Conservation (phyloP, 2,888 invertebrate species). For the Cryptus armator region DNA sequence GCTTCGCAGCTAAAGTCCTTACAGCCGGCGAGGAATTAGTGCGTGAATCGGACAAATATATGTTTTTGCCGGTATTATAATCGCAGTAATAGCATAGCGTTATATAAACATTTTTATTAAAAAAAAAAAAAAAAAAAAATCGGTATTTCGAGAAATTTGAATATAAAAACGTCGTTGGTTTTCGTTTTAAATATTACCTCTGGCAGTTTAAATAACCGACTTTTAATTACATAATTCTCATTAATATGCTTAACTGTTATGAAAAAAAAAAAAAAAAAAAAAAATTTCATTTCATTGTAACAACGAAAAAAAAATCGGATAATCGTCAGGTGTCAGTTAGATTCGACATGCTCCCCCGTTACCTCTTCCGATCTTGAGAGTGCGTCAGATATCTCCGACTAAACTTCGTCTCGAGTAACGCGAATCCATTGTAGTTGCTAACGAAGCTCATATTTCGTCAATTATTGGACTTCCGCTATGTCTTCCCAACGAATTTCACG, state of each 20-base stretch:
- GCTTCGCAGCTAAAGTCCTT: neutral
- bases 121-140: neutral
- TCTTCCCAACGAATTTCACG: conserved; percentile 10
- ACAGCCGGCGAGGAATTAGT: conserved; percentile 3
- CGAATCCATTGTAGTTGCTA: neutral
- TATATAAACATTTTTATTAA: neutral
- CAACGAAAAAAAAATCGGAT: too few species aligned
- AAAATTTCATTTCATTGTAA: too few species aligned
- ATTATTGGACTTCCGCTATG: neutral
- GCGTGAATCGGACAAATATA: neutral
- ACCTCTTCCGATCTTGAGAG: neutral
- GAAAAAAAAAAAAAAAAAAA: too few species aligned
- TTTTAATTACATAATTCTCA: neutral
- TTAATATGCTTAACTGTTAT: too few species aligned
- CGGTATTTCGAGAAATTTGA: neutral
- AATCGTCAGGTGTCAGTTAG: neutral
- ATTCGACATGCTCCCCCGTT: neutral
- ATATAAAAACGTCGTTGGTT: neutral
- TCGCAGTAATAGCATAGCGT: neutral
- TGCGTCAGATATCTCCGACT: neutral
- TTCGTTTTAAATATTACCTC: conserved; percentile 11
- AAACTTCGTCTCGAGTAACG: neutral
- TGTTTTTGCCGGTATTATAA: neutral
- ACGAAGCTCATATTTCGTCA: conserved; percentile 18
- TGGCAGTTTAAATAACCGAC: neutral